Evolutionary conservation across 2,113 vertebrate species (phyloP).

Genomic region (Pantherophis guttatus): DNA sequence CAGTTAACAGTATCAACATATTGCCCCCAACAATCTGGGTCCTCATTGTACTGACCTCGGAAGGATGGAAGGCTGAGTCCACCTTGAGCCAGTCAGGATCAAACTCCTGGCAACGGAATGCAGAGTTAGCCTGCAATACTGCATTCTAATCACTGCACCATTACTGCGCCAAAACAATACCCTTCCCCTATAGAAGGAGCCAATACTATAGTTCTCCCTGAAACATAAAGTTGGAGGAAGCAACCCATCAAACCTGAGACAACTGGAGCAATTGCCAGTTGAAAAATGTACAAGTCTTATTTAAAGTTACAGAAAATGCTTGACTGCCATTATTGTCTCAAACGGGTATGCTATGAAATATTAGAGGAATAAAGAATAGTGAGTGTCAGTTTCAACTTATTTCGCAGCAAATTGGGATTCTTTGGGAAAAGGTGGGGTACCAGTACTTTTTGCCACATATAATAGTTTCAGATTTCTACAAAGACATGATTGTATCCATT

Average conservation of each 20-base stretch:
- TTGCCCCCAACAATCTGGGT: background rate
- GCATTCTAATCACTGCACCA: background rate
- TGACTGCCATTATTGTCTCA: background rate
- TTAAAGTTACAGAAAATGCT: background rate
- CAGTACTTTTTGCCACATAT: background rate
- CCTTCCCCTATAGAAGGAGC: background rate
- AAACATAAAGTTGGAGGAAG: background rate
- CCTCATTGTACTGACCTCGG: background rate
- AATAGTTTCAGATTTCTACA: background rate
- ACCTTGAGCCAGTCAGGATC: background rate
- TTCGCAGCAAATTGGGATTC: background rate
- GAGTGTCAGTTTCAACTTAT: background rate
- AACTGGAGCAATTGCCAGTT: background rate
- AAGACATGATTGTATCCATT: background rate
- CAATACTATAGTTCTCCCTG: background rate
- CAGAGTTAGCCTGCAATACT: background rate
- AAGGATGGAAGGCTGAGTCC: background rate
- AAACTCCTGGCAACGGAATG: background rate
- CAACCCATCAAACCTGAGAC: background rate
- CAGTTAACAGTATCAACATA: background rate
- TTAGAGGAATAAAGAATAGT: background rate
- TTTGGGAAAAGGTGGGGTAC: background rate
- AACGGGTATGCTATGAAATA: background rate
- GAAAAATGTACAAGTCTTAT: background rate
- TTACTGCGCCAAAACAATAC: background rate